phyloP scores from a whole-genome alignment of 2,888 invertebrate species.

The Gnatocerus cornutus region DNA sequence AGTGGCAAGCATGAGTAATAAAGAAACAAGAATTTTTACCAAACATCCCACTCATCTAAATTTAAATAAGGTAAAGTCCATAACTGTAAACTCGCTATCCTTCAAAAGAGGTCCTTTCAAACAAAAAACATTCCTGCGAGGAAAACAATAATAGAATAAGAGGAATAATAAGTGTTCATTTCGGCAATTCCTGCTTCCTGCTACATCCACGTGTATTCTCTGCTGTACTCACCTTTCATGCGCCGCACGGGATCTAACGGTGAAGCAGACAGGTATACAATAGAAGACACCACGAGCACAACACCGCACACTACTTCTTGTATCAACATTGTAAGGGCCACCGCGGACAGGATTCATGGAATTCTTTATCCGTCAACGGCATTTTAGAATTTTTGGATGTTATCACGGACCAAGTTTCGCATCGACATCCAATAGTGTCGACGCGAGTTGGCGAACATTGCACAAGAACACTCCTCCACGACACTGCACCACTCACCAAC shows the following conservation, averaged over 20 bases:
- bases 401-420: constrained; percentile 34
- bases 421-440: constrained; percentile 39
- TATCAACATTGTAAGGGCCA: constrained; percentile 61
- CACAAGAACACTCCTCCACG: constrained; percentile 46
- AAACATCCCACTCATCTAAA: neutral
- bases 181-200: neutral
- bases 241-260: constrained; percentile 64
- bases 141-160: too few relatives aligned
- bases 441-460: constrained; percentile 53
- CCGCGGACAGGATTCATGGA: constrained; percentile 56
- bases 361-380: constrained; percentile 57
- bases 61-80: neutral
- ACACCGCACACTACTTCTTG: constrained; percentile 60
- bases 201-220: constrained; percentile 13
- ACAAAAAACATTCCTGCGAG: neutral
- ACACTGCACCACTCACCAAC: constrained; percentile 46
- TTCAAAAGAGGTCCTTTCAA: neutral
- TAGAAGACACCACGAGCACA: constrained; percentile 61
- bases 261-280: constrained; percentile 60
- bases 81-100: constrained; percentile 4
- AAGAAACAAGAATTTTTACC: neutral
- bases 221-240: constrained; percentile 57
- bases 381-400: constrained; percentile 54
- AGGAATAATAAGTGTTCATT: neutral
- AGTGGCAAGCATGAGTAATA: neutral